These are phyloP conservation scores for Drosophila melanosoma DNA, from an alignment of 2,888 invertebrate genomes.

Conservation along the genomic window DNA sequence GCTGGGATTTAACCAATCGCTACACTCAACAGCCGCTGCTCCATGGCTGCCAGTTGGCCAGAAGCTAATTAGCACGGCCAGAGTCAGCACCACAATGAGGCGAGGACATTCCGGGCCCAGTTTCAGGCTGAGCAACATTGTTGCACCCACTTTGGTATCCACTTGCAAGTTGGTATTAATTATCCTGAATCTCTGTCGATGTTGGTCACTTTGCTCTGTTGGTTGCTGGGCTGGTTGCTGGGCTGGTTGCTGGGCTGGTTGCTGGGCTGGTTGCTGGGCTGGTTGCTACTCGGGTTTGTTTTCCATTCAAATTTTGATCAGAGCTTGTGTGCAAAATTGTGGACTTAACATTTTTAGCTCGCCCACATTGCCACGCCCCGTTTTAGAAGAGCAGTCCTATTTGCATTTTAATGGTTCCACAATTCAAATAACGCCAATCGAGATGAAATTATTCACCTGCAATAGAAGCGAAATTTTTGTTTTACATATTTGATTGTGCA, in stretches of 20 bases:
- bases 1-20: constrained; percentile 62
- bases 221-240: constrained; percentile 17
- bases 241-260: constrained; percentile 10
- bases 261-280: constrained; percentile 13
- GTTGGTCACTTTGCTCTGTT: constrained; percentile 5
- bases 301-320: constrained; percentile 17
- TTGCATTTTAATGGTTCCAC: constrained; percentile 31
- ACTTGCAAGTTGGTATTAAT: constrained; percentile 37
- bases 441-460: constrained; percentile 21
- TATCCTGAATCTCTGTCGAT: constrained; percentile 12
- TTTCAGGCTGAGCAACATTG: constrained; percentile 27
- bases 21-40: constrained; percentile 44
- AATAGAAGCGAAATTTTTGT: constrained; percentile 21
- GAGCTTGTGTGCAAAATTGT: constrained; percentile 6
- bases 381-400: constrained; percentile 10
- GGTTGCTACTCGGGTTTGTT: constrained; percentile 10
- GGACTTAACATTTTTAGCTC: constrained; percentile 33
- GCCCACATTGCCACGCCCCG: constrained; percentile 25
- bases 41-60: constrained; percentile 34
- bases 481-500: neutral
- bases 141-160: constrained; percentile 42
- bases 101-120: constrained; percentile 12
- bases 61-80: constrained; percentile 57
- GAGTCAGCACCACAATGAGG: constrained; percentile 41
- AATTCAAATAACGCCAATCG: constrained; percentile 4